Conservation (phyloP, 2,888 invertebrate genomes). For the Eupithecia insigniata region DNA sequence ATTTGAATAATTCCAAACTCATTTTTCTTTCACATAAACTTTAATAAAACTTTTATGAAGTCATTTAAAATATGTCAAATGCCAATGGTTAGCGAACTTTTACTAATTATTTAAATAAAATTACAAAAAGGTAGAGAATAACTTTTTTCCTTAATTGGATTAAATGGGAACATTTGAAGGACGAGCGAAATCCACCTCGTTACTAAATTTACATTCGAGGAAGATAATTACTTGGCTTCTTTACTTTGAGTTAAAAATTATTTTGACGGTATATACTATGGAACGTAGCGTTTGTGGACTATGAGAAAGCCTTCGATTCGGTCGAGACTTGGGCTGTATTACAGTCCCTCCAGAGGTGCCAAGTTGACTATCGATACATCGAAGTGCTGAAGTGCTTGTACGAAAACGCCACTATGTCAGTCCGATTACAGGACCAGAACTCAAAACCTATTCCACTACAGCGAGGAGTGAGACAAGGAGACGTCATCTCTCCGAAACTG, state of each 20-base stretch:
- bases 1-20: constrained; percentile 2
- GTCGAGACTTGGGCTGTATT: too few relatives aligned
- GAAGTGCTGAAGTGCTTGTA: too few relatives aligned
- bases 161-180: background rate
- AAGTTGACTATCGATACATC: too few relatives aligned
- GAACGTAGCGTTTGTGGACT: background rate
- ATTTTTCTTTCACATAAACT: constrained; percentile 1
- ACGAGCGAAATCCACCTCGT: background rate
- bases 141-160: background rate
- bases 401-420: too few relatives aligned
- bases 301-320: too few relatives aligned
- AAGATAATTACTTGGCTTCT: constrained; percentile 3
- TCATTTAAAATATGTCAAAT: background rate
- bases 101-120: background rate
- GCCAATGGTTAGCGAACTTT: background rate
- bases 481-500: too few relatives aligned
- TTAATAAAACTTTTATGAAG: background rate
- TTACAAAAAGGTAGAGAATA: background rate
- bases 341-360: too few relatives aligned
- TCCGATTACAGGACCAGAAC: too few relatives aligned
- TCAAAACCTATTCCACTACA: too few relatives aligned
- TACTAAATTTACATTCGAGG: background rate
- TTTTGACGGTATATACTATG: background rate
- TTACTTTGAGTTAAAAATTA: background rate
- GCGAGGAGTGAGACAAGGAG: too few relatives aligned